These are phyloP conservation scores for Andrena bucephala DNA, from an alignment of 2,888 invertebrate genomes.

Conservation along the genomic window DNA sequence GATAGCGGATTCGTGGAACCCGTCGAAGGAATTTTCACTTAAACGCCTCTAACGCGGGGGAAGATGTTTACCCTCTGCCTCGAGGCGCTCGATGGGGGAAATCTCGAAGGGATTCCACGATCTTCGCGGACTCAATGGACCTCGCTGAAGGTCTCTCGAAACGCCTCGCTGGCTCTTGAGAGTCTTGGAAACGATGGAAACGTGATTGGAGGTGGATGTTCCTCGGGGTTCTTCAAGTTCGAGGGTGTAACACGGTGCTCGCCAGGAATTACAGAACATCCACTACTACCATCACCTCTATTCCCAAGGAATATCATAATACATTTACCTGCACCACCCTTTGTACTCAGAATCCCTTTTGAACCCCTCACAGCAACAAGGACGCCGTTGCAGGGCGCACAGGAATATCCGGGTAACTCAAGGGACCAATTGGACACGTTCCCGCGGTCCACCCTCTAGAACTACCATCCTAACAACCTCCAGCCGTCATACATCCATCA, in stretches of 20 bases:
- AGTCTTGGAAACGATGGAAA: background rate
- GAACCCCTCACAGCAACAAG: too few species aligned
- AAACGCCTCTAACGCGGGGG: background rate
- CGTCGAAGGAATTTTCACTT: conserved; percentile 23
- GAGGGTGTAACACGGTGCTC: background rate
- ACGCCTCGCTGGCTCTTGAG: background rate
- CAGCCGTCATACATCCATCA: too few species aligned
- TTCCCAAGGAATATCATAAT: too few species aligned
- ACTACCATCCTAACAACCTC: too few species aligned
- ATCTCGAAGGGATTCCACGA: conserved; percentile 24
- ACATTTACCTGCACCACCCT: too few species aligned
- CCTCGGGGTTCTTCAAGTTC: background rate
- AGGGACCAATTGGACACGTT: too few species aligned
- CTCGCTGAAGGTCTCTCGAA: background rate
- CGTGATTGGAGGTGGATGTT: conserved; percentile 3
- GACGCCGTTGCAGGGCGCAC: too few species aligned
- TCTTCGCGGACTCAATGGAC: conserved; percentile 4
- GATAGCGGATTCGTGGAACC: background rate
- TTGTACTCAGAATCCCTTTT: too few species aligned
- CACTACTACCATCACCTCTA: too few species aligned
- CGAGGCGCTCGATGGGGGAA: conserved; percentile 2
- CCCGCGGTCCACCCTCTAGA: too few species aligned
- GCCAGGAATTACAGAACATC: too few species aligned
- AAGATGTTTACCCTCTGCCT: conserved; percentile 9
- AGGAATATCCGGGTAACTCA: too few species aligned